Evolutionary conservation across 1,140 invertebrate genomes (phyloP), one percentile per base, ranked within the genome.

Genomic region (Phymastichus coffea): DNA sequence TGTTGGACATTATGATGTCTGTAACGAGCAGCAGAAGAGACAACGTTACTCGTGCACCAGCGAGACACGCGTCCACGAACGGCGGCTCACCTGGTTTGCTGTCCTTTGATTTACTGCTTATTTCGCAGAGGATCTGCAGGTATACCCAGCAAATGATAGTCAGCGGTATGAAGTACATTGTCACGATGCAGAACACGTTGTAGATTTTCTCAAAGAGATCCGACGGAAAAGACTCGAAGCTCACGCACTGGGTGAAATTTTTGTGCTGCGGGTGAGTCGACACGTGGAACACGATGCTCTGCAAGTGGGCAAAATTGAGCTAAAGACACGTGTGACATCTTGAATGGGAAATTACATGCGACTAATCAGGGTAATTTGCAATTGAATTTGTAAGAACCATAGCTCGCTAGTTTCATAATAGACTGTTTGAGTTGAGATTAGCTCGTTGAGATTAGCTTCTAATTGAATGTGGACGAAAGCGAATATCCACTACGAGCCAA

Each of bases 251-350:
- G 55, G 82, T 80, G 77, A 88, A 93, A 47, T 86, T 82, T 0
- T 80, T 80, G 65, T 85, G 81, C 0, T 81, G 65, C 0, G 89
- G 88, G 73, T 91, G 90, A 0, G 71, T 73, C 53, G 82, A 80
- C 4, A 91, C 85, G 65, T 88, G 86, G 71, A 91, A 93, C 9
- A 93, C 86, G 4, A 89, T 79, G 69, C 86, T 88, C 90, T 93
- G 85, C 25, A 81, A 82, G 10, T 57, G 17, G 67, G 41, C 64
- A 64, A 40, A 9, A 25, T 40, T 33, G 14, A 8, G 7, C 6
- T 33, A 33, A 33, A 33, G 30, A 14, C 6, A 33, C 6, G 14
- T 33, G 14, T 14, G 30, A 33, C n/a, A 40, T 40, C 4, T n/a
- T n/a, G n/a, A n/a, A n/a, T n/a, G n/a, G n/a, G n/a, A n/a, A n/a